A percentile compares a stretch with the other conserved stretches of the same genome.
These are phyloP conservation scores for Daphoenositta chrysoptera DNA, from an alignment of 2,113 vertebrate species.

Conservation along the genomic window DNA sequence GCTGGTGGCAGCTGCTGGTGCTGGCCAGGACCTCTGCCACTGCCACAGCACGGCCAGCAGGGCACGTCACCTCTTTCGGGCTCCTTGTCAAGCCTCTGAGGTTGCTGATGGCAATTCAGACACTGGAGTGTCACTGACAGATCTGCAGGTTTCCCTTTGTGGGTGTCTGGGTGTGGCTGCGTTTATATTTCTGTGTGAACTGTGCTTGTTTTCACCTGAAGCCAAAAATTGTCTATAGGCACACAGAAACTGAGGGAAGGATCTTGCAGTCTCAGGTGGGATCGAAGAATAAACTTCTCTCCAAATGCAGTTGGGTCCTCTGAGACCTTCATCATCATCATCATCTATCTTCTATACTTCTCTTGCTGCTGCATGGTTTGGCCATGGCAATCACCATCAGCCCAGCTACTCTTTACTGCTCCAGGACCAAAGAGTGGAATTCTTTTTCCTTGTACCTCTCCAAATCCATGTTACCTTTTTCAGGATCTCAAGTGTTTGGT, in stretches of 20 bases:
- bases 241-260: not conserved
- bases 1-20: not conserved
- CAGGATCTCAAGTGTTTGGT: not conserved
- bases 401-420: not conserved
- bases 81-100: not conserved
- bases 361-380: not conserved
- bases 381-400: accelerated
- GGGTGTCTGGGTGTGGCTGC: accelerated
- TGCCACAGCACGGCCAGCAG: not conserved
- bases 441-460: not conserved
- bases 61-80: not conserved
- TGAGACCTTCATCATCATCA: not conserved
- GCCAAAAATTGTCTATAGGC: not conserved
- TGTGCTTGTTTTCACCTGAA: not conserved
- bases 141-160: not conserved
- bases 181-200: not conserved
- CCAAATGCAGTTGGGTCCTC: not conserved
- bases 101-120: not conserved
- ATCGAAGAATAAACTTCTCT: not conserved
- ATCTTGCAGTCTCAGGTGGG: not conserved
- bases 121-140: not conserved
- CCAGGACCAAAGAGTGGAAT: not conserved
- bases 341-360: not conserved
- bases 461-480: not conserved
- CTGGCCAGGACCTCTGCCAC: not conserved